Conservation (phyloP, 2,797 vertebrate species). For the Myotis findleyi region DNA sequence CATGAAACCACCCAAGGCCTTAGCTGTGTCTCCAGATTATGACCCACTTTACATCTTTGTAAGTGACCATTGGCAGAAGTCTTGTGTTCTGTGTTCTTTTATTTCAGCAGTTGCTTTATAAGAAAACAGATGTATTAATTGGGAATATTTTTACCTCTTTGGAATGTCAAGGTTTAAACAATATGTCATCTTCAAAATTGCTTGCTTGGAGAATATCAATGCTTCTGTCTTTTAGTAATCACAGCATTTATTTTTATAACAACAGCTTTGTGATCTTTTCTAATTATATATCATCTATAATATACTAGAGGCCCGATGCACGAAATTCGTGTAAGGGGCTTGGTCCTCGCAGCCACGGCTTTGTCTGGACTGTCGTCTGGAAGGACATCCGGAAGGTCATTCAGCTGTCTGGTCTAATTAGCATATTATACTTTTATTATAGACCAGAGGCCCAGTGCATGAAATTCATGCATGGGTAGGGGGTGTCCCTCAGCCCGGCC, state of each 20-base stretch:
- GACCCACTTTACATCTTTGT: conserved; percentile 88
- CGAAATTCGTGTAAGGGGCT: too few relatives aligned
- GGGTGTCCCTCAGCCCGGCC: too few relatives aligned
- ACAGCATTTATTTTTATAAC: neutral
- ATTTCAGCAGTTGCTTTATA: neutral
- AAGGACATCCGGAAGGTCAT: too few relatives aligned
- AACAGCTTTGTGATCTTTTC: conserved; percentile 5
- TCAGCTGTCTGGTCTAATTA: too few relatives aligned
- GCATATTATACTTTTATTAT: too few relatives aligned
- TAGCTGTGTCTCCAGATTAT: conserved; percentile 79
- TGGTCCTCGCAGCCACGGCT: too few relatives aligned
- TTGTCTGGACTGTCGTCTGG: too few relatives aligned
- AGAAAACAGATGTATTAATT: neutral
- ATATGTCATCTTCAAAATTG: neutral
- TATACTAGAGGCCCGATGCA: neutral
- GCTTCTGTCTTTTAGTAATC: neutral
- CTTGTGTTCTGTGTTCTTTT: neutral
- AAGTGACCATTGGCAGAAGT: conserved; percentile 78
- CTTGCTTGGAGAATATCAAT: neutral
- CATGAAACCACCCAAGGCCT: conserved; percentile 82
- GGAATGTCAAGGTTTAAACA: neutral
- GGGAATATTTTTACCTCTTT: neutral
- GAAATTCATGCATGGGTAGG: too few relatives aligned
- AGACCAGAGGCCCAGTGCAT: too few relatives aligned
- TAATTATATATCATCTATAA: neutral